Evolutionary conservation across 2,797 vertebrate species (phyloP).

Genomic region (Bovichtus diacanthus): DNA sequence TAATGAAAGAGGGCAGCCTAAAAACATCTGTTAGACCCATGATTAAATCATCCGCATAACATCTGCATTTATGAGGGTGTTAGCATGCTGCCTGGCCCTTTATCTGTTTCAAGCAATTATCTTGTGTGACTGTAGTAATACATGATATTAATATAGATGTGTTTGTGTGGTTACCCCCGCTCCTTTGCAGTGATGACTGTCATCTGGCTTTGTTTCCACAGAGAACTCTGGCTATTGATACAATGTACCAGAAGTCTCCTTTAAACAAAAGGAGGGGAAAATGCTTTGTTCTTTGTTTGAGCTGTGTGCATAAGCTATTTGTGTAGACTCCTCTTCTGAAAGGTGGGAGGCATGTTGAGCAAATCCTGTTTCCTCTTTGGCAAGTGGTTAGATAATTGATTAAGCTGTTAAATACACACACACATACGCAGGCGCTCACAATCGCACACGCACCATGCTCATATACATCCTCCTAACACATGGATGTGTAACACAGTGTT

Average conservation of each 20-base stretch:
- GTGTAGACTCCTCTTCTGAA: slow-evolving; percentile 60
- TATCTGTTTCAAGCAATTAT: slow-evolving; percentile 83
- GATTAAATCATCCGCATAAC: slow-evolving; percentile 89
- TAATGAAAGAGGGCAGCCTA: slow-evolving; percentile 90
- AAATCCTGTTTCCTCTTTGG: slow-evolving; percentile 69
- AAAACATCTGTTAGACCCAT: slow-evolving; percentile 87
- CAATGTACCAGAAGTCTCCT: slow-evolving; percentile 56
- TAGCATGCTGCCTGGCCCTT: slow-evolving; percentile 77
- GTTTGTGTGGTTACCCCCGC: slow-evolving; percentile 61
- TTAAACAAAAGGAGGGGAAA: slow-evolving; percentile 66
- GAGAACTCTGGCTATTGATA: slow-evolving; percentile 67
- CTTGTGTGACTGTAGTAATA: slow-evolving; percentile 67
- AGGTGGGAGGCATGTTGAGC: slow-evolving; percentile 58
- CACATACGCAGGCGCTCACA: not conserved
- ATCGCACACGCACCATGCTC: slow-evolving; percentile 11
- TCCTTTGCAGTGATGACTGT: slow-evolving; percentile 59
- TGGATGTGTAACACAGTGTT: slow-evolving; percentile 48
- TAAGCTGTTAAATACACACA: slow-evolving; percentile 65
- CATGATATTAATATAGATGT: slow-evolving; percentile 78
- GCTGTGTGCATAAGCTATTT: slow-evolving; percentile 64
- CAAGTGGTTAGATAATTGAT: slow-evolving; percentile 68
- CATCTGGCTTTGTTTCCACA: slow-evolving; percentile 68
- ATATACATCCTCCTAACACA: slow-evolving; percentile 35
- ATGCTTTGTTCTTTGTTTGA: slow-evolving; percentile 66
- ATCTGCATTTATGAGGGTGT: slow-evolving; percentile 89